Base-by-base conservation (phyloP, 2,113 vertebrate species). In the Psilopsiagon aymara region DNA sequence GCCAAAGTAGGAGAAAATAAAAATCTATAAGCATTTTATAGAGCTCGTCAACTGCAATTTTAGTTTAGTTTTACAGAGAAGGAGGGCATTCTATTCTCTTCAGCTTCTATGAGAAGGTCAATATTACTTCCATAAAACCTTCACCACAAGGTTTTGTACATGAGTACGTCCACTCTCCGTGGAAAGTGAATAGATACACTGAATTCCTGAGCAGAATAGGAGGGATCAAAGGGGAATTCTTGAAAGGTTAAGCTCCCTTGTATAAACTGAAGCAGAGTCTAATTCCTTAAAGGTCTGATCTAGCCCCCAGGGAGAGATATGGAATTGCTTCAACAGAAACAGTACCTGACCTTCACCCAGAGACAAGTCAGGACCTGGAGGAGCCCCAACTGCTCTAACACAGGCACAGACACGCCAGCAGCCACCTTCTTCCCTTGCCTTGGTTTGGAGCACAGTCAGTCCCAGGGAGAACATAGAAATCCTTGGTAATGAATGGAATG, bases 21-120 rank as follows among this genome's bases (percentile, higher is more conserved):
- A 97, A 91, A 92, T 92, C 96, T 74, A 82, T 96, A 92, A 95
- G 46, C 41, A 8, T 83, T 96, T 96, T 94, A 97, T 79, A 88
- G 91, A 88, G 86, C 81, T 68, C 41, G 15, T 97, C 90, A 93
- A 95, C 88, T 86, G 75, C 94, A 83, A 86, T 88, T 84, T 93
- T 49, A 82, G 84, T 93, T 94, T n/a, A 10, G 43, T 69, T 93
- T 93, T 73, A 76, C 64, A 88, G 88, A 87, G 74, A 67, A 87
- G 28, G 29, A n/a, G 51, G 46, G 47, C 47, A 77, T 66, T 88
- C 74, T 66, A 0, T 73, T 83, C 86, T 79, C 83, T 76, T 92
- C 55, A 70, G 59, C 33, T 0, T 52, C 86, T 71, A 6, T 27
- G 33, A 59, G 41, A 82, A 92, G 83, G 90, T 88, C 93, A 95